Base-by-base conservation (phyloP, 2,888 invertebrate species). In the Orgyia antiqua region DNA sequence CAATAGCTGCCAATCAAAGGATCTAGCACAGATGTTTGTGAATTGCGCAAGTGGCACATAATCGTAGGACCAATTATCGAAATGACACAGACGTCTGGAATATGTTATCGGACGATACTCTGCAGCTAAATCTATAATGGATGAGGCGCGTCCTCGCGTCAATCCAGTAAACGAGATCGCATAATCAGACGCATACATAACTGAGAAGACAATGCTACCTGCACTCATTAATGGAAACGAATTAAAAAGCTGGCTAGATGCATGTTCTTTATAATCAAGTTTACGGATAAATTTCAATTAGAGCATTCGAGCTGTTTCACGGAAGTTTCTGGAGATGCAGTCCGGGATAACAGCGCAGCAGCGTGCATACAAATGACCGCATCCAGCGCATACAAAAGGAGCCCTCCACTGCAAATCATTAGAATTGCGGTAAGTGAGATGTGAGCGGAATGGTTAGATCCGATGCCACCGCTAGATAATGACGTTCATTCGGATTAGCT, bases 101-200 rank as follows among this genome's bases (percentile, higher is more conserved):
- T 51, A 47, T 42, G 35, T 58, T 63, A 61, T 56, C 58, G 63
- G 64, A 71, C 73, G 70, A 67, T 74, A 73, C 59, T 73, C 71
- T 65, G 24, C 50, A 63, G 66, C 66, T 63, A 76, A 70, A 83
- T 84, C 80, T 86, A 80, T 86, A 82, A 86, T 84, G 83, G 82
- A 84, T 83, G 83, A 86, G 79, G 66, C 71, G 67, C 65, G 71
- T 74, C 77, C 68, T 32, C 63, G 70, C 67, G 80, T 76, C 78
- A 73, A 68, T 75, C 77, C 70, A 66, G 76, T 69, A 74, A 77
- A 79, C 79, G 77, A 78, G 77, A 77, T 67, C 75, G 78, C 73
- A 76, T 76, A 72, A 72, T 63, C 67, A 57, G 65, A 56, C 68
- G 66, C 76, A 76, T 76, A 69, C 70, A 69, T 71, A 72, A 73